phyloP scores from a whole-genome alignment of 1,140 invertebrate genomes.

The Tenebrio molitor region DNA sequence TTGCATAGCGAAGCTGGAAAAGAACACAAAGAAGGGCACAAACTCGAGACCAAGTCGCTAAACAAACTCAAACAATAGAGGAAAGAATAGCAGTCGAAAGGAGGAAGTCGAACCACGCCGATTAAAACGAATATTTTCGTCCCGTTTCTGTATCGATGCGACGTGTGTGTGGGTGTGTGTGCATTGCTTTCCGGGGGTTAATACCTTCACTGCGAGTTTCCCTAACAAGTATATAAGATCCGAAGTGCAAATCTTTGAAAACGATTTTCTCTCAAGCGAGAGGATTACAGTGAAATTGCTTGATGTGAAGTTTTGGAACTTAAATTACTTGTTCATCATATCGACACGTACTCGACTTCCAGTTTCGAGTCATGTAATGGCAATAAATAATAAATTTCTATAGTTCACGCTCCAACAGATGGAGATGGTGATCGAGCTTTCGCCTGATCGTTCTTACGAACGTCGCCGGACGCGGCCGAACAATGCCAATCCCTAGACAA shows the following conservation, averaged over 20 bases:
- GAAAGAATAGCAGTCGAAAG: not conserved
- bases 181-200: not conserved
- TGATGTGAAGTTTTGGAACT: conserved; percentile 39
- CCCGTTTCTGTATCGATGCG: not conserved
- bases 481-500: no score
- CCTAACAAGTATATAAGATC: conserved; percentile 22
- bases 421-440: no score
- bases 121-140: conserved; percentile 13
- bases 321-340: conserved; percentile 41
- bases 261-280: conserved; percentile 38
- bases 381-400: conserved; percentile 40
- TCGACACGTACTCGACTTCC: conserved; percentile 31
- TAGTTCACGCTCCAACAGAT: not conserved
- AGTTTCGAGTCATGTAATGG: conserved; percentile 28
- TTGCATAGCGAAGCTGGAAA: conserved; percentile 29
- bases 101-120: not conserved
- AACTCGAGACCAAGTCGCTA: conserved; percentile 2
- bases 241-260: conserved; percentile 28
- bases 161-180: not conserved
- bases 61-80: conserved; percentile 7
- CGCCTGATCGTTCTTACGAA: no score
- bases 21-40: conserved; percentile 34
- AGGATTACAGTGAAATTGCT: conserved; percentile 39
- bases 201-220: conserved; percentile 16
- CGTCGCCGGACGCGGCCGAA: no score